Base-by-base conservation (phyloP, 2,888 invertebrate species). In the Aricia artaxerxes region DNA sequence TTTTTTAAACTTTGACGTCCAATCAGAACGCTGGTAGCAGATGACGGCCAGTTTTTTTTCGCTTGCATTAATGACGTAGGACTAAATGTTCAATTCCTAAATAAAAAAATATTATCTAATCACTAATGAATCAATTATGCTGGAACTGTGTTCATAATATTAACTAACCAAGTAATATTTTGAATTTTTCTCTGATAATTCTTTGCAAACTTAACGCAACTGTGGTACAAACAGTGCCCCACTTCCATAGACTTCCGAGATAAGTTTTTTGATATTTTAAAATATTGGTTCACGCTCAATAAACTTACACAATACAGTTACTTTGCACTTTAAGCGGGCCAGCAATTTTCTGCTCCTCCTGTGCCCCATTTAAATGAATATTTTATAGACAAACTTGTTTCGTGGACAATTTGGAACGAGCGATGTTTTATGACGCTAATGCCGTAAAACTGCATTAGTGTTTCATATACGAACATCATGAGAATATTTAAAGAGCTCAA, bases 241-340 rank as follows among this genome's bases (percentile, higher is more conserved):
- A 24, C 76, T 35, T 57, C 53, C 0, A 24, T 16, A 9, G 13
- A 11, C 35, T 11, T 3, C 2, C 53, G 38, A 13, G 57, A 31
- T 35, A 53, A 5, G 53, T 35, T 76, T 76, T 53, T 53, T 76
- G 31, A 49, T 76, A 16, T 57, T 76, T 76, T 57, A 76, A 57
- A 76, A 76, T 76, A 76, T 76, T 76, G 76, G 57, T 76, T 76
- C 76, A 53, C 76, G 35, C 76, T 35, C 31, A 57, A 35, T 53
- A 76, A 76, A 57, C 75, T 75, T 76, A 1, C 35, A 76, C 35
- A 35, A 31, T 57, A 5, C 75, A 4, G 31, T 73, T 38, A 53
- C 49, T 31, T 16, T n/a, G 60, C 31, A 75, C 40, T 64, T 79
- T 73, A 44, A 75, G 44, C 31, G 31, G 53, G 44, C 49, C 24